Base-by-base conservation (phyloP, 2,113 vertebrate species). In the Elephas maximus region DNA sequence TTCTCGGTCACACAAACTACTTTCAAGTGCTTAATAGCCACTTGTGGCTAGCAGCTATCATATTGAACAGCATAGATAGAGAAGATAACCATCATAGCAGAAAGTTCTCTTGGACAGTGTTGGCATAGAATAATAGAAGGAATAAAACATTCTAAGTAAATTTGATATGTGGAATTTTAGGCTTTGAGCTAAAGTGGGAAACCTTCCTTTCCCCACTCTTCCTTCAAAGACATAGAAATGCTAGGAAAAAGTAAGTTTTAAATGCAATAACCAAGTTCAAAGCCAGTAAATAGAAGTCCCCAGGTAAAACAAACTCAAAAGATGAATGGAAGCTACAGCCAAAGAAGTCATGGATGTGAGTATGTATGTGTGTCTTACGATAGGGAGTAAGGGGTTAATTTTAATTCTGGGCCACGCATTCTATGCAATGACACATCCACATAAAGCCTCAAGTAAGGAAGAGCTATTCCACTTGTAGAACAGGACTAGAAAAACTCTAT, bases 101-200 rank as follows among this genome's bases (percentile, higher is more conserved):
- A 69, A 81, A 44, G 15, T 53, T 51, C 63, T 90, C 28, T 2
- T 53, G 7, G 24, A 17, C 48, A 93, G 18, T 24, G 18, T 24
- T 69, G 18, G 33, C 62, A 88, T 17, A 71, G 76, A 63, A 79
- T 53, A 65, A 60, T 44, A 82, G 51, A 91, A 85, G 78, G 37
- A 94, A 62, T 48, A 79, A 91, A 86, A 85, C 30, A 79, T 74
- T 74, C 37, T 85, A 80, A 80, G 71, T 37, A 84, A 94, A 62
- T 37, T 23, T 89, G 44, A 73, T 12, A 41, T 12, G 6, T n/a
- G 41, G 1, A 82, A 62, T 71, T 90, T 86, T 81, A 73, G n/a
- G 85, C 62, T 90, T 51, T 78, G 26, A 88, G 51, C 17, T 65
- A 62, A 93, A 87, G 5, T 60, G 69, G 57, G 7, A 81, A 95